Base-by-base conservation (phyloP, 2,797 vertebrate genomes). In the Passerculus sandwichensis region DNA sequence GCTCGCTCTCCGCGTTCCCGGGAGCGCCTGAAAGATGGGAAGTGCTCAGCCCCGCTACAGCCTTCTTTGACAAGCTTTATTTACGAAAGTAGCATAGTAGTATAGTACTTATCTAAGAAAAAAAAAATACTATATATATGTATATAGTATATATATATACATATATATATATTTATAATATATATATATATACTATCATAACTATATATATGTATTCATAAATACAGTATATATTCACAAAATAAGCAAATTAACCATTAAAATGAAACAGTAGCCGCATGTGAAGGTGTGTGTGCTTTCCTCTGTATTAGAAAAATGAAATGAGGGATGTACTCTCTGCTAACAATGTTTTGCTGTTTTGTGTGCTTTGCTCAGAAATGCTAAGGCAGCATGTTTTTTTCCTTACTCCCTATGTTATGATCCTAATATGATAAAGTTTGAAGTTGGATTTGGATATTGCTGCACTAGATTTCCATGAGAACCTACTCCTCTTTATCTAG, bases 221-320 rank as follows among this genome's bases (percentile, higher is more conserved):
- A 20, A 14, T 40, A 27, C 13, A 60, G 36, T 60, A 20, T 61
- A 20, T 61, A 61, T 61, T 61, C 40, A 40, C 5, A 20, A 40
- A 40, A 29, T 40, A 40, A 61, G 18, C 15, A 80, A 38, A 30
- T 25, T 62, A 51, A 12, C n/a, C 23, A 9, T 65, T 89, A 20
- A 73, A 80, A 32, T 0, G 4, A 10, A 59, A 29, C 0, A 3
- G 12, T 9, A 61, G 6, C 17, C 17, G 11, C 1, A 0, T 45
- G n/a, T 65, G 64, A 77, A 75, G 21, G 40, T 30, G 2, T 19
- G 2, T 32, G 44, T n/a, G 14, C 13, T 81, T 78, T 40, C 32
- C 40, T 50, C 18, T 70, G 6, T 45, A 32, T 70, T 40, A 45
- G 57, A 78, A 62, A 79, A 77, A 19, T 15, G 18, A 66, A 78